These are phyloP conservation scores for Chloroclysta siterata DNA, from an alignment of 2,888 invertebrate genomes.

Conservation along the genomic window DNA sequence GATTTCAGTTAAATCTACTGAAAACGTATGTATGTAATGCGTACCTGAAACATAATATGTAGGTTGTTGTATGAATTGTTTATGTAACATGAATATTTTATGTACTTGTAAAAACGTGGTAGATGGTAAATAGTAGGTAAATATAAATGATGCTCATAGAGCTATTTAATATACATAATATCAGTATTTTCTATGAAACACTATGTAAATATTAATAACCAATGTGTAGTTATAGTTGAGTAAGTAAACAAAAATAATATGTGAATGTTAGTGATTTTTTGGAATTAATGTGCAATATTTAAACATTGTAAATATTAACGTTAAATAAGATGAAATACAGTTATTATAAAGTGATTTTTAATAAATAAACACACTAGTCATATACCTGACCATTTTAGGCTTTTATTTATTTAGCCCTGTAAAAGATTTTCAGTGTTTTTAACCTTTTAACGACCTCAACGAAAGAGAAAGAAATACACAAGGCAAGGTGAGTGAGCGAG, in stretches of 20 bases:
- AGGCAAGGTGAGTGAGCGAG: no score
- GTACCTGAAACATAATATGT: no score
- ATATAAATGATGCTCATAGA: not conserved
- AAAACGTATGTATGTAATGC: no score
- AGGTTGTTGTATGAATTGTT: not conserved
- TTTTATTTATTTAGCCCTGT: no score
- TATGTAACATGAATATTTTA: not conserved
- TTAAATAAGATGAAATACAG: constrained; percentile 38
- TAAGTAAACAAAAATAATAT: constrained; percentile 18
- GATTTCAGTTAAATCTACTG: no score
- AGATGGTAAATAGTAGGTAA: not conserved
- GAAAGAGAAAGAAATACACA: no score
- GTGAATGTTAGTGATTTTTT: constrained; percentile 22
- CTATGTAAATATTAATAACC: not conserved
- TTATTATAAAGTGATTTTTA: constrained; percentile 9
- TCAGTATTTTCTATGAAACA: constrained; percentile 13
- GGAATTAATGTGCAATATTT: constrained; percentile 35
- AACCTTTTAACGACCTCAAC: no score
- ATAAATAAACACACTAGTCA: no score
- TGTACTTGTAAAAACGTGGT: not conserved
- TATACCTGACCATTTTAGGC: no score
- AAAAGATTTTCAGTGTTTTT: no score
- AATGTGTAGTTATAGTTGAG: constrained; percentile 8
- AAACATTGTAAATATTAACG: constrained; percentile 37
- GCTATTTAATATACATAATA: not conserved